phyloP scores from a whole-genome alignment of 2,797 vertebrate genomes.

The Pyrocephalus nanus region DNA sequence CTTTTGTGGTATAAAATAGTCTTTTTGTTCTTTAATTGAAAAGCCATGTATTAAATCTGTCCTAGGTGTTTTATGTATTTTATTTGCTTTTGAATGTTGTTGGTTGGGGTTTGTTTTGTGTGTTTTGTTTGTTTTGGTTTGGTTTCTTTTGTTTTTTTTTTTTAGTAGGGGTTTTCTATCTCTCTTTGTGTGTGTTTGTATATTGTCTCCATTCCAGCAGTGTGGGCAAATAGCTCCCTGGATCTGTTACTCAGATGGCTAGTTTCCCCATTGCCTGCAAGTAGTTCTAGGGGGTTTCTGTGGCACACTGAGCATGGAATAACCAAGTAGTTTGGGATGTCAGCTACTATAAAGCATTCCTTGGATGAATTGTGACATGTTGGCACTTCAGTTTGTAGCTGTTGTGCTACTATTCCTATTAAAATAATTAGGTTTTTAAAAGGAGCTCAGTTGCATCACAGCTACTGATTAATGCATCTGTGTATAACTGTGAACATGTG shows the following conservation, averaged over 20 bases:
- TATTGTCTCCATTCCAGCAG: conserved; percentile 4
- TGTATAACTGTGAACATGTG: conserved; percentile 58
- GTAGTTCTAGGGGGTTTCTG: background rate
- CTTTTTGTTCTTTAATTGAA: conserved; percentile 1
- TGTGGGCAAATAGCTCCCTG: background rate
- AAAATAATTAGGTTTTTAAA: background rate
- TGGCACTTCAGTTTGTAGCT: background rate
- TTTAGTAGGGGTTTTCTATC: background rate
- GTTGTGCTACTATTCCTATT: background rate
- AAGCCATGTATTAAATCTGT: background rate
- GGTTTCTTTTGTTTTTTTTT: background rate
- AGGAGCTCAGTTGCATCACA: background rate
- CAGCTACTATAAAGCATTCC: background rate
- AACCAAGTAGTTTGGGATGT: background rate
- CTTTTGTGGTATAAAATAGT: background rate
- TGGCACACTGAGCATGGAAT: conserved; percentile 11
- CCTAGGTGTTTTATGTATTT: background rate
- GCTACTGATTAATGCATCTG: conserved; percentile 12
- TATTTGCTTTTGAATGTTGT: background rate
- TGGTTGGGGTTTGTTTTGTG: background rate
- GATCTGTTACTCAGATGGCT: background rate
- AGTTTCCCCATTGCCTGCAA: background rate
- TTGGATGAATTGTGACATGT: background rate
- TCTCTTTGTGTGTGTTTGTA: conserved; percentile 15
- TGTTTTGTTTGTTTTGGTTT: background rate